phyloP scores from a whole-genome alignment of 2,888 invertebrate species.

The Beris chalybata region DNA sequence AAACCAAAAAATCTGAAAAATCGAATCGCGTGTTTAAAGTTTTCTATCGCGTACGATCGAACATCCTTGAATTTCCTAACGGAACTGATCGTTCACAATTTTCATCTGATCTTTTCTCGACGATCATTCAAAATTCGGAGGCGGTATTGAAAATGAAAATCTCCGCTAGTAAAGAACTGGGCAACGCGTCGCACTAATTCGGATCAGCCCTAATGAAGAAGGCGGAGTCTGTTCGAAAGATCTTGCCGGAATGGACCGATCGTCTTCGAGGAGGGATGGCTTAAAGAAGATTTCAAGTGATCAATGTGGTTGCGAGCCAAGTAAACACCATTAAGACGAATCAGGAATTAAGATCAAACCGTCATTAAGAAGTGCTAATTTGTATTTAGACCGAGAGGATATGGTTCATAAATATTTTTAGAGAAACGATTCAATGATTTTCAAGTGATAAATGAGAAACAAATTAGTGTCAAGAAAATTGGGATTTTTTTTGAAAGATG shows the following conservation, averaged over 20 bases:
- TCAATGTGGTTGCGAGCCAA: no score
- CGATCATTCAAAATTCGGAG: not conserved
- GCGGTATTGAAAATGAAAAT: conserved; percentile 3
- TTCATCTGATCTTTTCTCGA: not conserved
- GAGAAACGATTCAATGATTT: conserved; percentile 12
- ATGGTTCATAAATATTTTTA: conserved; percentile 22
- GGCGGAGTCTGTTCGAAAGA: no score
- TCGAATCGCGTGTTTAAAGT: not conserved
- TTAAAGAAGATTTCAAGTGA: no score
- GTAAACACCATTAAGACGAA: no score
- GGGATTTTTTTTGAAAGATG: conserved; percentile 16
- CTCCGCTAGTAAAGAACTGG: no score
- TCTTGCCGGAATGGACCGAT: no score
- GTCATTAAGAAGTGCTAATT: conserved; percentile 17
- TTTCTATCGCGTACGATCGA: not conserved
- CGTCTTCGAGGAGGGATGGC: no score
- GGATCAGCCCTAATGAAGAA: no score
- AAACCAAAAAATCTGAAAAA: not conserved
- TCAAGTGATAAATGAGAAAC: conserved; percentile 26
- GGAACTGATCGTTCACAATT: conserved; percentile 5
- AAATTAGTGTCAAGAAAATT: conserved; percentile 28
- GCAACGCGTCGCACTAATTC: no score
- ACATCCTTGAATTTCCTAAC: conserved; percentile 4
- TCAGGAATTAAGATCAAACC: no score
- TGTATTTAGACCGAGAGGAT: conserved; percentile 25